A percentile compares a stretch with the other conserved stretches of the same genome.
phyloP scores from a whole-genome alignment of 2,888 invertebrate genomes.

The Eulithis prunata region DNA sequence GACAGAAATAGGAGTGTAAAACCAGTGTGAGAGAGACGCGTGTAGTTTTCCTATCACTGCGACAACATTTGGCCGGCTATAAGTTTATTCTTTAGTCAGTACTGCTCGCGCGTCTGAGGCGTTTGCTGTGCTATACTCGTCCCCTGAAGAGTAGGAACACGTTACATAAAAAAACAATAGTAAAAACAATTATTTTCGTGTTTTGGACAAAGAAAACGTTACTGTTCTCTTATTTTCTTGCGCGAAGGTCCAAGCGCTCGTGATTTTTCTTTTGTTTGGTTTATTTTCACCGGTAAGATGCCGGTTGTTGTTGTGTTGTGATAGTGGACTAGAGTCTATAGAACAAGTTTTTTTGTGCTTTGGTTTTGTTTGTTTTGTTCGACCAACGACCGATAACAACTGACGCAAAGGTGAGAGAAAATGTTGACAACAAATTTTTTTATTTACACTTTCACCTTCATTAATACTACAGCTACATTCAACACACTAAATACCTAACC shows the following conservation, averaged over 20 bases:
- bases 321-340: slow-evolving; percentile 58
- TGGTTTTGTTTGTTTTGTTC: slow-evolving; percentile 56
- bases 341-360: slow-evolving; percentile 50
- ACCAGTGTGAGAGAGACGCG: slow-evolving; percentile 57
- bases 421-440: background rate
- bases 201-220: slow-evolving; percentile 34
- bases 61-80: slow-evolving; percentile 51
- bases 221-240: slow-evolving; percentile 31
- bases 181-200: slow-evolving; percentile 45
- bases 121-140: slow-evolving; percentile 58
- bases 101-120: slow-evolving; percentile 66
- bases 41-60: slow-evolving; percentile 62
- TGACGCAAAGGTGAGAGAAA: slow-evolving; percentile 55
- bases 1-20: slow-evolving; percentile 45
- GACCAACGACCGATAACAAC: slow-evolving; percentile 53
- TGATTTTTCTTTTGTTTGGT: slow-evolving; percentile 51
- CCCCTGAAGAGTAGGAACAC: slow-evolving; percentile 50
- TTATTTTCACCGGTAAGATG: slow-evolving; percentile 74
- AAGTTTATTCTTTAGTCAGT: slow-evolving; percentile 71
- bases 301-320: slow-evolving; percentile 60
- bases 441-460: too few relatives aligned
- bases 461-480: too few relatives aligned
- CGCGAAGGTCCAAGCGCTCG: slow-evolving; percentile 35
- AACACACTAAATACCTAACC: too few relatives aligned
- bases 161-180: slow-evolving; percentile 38